Conservation (phyloP, 2,888 invertebrate genomes). For the Poecilus cupreus region DNA sequence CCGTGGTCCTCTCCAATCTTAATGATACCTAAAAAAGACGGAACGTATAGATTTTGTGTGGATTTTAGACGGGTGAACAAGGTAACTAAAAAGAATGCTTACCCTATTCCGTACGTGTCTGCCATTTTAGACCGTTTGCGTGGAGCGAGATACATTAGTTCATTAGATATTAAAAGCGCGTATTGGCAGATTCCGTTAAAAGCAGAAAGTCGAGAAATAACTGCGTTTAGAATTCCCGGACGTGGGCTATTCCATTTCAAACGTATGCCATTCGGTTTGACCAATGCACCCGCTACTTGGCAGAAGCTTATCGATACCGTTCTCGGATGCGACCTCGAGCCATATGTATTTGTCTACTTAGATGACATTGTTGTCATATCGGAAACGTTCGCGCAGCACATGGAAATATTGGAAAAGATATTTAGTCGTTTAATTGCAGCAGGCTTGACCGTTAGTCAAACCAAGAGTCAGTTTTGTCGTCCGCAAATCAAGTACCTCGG, state of each 20-base stretch:
- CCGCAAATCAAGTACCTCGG: conserved; percentile 64
- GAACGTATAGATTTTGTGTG: conserved; percentile 65
- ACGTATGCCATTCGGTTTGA: conserved; percentile 64
- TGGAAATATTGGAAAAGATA: background rate
- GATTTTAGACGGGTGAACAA: conserved; percentile 66
- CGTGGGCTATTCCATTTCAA: conserved; percentile 64
- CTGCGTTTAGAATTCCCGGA: conserved; percentile 64
- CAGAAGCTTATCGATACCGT: conserved; percentile 62
- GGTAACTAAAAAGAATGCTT: conserved; percentile 65
- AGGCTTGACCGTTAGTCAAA: background rate
- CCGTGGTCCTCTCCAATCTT: conserved; percentile 65
- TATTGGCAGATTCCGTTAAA: conserved; percentile 62
- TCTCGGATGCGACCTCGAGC: conserved; percentile 51
- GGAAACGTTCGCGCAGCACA: background rate
- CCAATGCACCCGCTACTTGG: conserved; percentile 62
- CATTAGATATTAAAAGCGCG: background rate
- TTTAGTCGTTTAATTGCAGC: background rate
- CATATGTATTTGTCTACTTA: background rate
- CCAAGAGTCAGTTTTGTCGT: background rate
- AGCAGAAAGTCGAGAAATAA: conserved; percentile 60
- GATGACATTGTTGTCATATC: background rate
- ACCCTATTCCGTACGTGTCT: conserved; percentile 66
- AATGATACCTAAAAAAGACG: conserved; percentile 64
- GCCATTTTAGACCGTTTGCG: conserved; percentile 65
- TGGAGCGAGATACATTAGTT: background rate